A percentile compares a stretch with the other conserved stretches of the same genome.
These are phyloP conservation scores for Zaprionus ornatus DNA, from an alignment of 1,140 invertebrate genomes.

Conservation along the genomic window DNA sequence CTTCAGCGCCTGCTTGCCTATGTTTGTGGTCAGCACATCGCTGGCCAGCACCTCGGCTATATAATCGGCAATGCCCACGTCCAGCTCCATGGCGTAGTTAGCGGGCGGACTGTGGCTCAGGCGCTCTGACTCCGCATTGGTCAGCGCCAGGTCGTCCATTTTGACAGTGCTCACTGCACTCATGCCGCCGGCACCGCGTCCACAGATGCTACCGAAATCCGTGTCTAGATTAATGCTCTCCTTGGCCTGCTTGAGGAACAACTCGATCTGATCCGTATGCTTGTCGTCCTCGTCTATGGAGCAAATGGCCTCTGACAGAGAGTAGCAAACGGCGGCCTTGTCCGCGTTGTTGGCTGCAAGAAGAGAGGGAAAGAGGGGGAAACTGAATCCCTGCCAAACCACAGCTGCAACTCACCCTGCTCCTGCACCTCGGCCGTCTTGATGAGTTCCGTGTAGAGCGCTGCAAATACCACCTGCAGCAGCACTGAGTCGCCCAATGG, in stretches of 20 bases:
- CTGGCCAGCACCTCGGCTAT: conserved; percentile 85
- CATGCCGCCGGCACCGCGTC: conserved; percentile 57
- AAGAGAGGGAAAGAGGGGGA: background rate
- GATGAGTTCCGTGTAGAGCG: conserved; percentile 86
- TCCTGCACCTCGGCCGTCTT: conserved; percentile 84
- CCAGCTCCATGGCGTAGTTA: conserved; percentile 81
- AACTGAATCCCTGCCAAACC: no score
- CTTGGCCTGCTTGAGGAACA: conserved; percentile 86
- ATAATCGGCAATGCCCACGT: conserved; percentile 84
- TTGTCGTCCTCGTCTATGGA: conserved; percentile 91
- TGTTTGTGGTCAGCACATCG: conserved; percentile 84
- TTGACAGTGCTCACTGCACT: conserved; percentile 79
- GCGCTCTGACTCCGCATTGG: conserved; percentile 69
- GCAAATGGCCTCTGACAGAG: conserved; percentile 90
- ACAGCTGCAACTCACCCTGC: conserved; percentile 55
- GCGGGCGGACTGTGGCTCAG: conserved; percentile 73
- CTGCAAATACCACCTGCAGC: conserved; percentile 87
- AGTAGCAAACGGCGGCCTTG: conserved; percentile 84
- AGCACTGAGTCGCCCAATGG: conserved; percentile 88
- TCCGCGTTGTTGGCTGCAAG: conserved; percentile 51
- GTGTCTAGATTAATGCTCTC: conserved; percentile 81
- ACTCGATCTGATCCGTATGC: conserved; percentile 88
- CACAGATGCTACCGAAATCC: conserved; percentile 54
- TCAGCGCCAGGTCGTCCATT: conserved; percentile 74
- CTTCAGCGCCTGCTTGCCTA: conserved; percentile 86